Conservation (phyloP, 2,888 invertebrate species). For the Anthrax anthrax region DNA sequence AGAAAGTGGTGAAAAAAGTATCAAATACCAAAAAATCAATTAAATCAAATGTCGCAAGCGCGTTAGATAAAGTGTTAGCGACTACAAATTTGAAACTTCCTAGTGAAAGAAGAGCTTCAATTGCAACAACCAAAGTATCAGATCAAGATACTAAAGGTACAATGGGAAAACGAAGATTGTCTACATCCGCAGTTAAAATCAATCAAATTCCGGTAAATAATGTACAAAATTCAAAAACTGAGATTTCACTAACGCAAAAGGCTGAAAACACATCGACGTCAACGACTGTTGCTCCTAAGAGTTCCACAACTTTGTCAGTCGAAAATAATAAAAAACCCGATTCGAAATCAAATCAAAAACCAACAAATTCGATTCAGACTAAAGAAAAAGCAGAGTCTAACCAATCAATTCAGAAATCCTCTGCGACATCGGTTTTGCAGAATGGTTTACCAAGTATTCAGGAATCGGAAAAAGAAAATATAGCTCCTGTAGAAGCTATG, state of each 20-base stretch:
- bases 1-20: not conserved
- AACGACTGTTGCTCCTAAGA: not conserved
- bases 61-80: slow-evolving; percentile 3
- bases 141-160: not conserved
- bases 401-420: not conserved
- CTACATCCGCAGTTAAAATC: not conserved
- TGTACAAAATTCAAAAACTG: no score
- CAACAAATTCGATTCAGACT: no score
- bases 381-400: not conserved
- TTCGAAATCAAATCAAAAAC: not conserved
- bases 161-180: not conserved
- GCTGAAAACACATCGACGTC: not conserved
- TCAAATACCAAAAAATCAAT: not conserved
- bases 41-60: not conserved
- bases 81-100: slow-evolving; percentile 2
- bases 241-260: no score
- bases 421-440: no score
- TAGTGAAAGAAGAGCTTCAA: not conserved
- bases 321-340: not conserved
- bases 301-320: not conserved
- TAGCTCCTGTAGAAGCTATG: not conserved
- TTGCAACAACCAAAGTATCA: not conserved
- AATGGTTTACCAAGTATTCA: not conserved
- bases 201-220: no score
- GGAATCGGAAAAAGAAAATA: not conserved